Conservation (phyloP, 2,113 vertebrate species). For the Leptodactylus fuscus region DNA sequence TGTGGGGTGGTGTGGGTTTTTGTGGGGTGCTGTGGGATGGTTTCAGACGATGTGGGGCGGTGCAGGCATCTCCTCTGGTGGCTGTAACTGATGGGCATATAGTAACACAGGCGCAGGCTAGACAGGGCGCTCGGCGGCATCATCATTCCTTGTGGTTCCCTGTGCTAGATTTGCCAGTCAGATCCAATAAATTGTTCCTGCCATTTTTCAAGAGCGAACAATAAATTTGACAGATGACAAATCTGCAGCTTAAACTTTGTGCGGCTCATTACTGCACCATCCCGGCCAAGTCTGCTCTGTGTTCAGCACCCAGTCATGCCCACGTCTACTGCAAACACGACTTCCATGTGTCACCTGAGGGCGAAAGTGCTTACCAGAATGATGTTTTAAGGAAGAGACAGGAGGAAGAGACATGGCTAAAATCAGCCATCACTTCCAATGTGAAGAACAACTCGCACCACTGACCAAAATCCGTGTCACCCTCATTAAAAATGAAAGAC, state of each 20-base stretch:
- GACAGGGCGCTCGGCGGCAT: constrained; percentile 66
- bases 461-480: neutral
- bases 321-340: constrained; percentile 9
- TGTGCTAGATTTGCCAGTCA: constrained; percentile 72
- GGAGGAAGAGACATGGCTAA: constrained; percentile 23
- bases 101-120: constrained; percentile 41
- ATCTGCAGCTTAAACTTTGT: constrained; percentile 63
- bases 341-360: constrained; percentile 39
- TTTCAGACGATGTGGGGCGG: no score
- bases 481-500: neutral
- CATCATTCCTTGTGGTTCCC: constrained; percentile 71
- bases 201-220: constrained; percentile 66
- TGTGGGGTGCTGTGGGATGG: no score
- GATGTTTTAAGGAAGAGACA: constrained; percentile 27
- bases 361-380: neutral
- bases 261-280: constrained; percentile 54
- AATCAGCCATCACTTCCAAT: neutral
- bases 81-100: constrained; percentile 62
- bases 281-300: constrained; percentile 22
- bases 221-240: constrained; percentile 61
- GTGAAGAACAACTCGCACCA: neutral
- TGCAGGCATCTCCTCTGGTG: constrained; percentile 64
- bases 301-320: constrained; percentile 40
- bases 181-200: constrained; percentile 66
- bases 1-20: constrained; percentile 45